phyloP scores from a whole-genome alignment of 2,888 invertebrate genomes.

The Lepidochitona cinerea region DNA sequence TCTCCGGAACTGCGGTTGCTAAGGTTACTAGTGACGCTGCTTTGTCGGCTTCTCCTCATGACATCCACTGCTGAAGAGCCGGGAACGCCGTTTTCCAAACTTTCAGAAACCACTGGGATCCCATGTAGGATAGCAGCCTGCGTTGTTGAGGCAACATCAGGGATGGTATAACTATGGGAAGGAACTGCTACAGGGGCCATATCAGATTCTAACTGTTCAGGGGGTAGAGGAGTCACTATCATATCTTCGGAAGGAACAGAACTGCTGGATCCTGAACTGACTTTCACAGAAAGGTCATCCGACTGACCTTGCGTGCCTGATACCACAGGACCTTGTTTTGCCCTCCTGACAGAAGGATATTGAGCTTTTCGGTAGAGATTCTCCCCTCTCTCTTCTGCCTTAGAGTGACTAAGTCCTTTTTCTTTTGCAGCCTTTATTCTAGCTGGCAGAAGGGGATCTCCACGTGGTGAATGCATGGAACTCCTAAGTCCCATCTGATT shows the following conservation, averaged over 20 bases:
- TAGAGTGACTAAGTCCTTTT: constrained; percentile 77
- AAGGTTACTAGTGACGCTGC: constrained; percentile 57
- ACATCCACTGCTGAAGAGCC: background rate
- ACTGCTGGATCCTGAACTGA: background rate
- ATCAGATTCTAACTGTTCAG: constrained; percentile 18
- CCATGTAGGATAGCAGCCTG: constrained; percentile 62
- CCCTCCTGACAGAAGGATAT: constrained; percentile 25
- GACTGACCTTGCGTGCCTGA: constrained; percentile 5
- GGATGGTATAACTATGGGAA: constrained; percentile 55
- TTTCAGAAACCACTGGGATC: constrained; percentile 59
- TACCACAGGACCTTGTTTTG: constrained; percentile 32
- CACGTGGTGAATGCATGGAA: background rate
- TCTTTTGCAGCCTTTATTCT: constrained; percentile 77
- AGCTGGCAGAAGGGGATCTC: constrained; percentile 76
- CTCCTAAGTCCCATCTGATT: background rate
- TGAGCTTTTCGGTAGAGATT: constrained; percentile 30
- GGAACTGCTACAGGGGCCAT: background rate
- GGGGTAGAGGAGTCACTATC: constrained; percentile 38
- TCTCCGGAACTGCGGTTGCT: constrained; percentile 62
- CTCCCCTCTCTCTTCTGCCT: constrained; percentile 80
- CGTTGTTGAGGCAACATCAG: constrained; percentile 46
- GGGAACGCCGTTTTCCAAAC: background rate
- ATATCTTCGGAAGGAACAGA: constrained; percentile 14
- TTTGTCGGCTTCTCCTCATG: constrained; percentile 25
- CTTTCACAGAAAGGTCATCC: background rate